These are phyloP conservation scores for Cantharis nigra DNA, from an alignment of 2,888 invertebrate species.

Conservation along the genomic window DNA sequence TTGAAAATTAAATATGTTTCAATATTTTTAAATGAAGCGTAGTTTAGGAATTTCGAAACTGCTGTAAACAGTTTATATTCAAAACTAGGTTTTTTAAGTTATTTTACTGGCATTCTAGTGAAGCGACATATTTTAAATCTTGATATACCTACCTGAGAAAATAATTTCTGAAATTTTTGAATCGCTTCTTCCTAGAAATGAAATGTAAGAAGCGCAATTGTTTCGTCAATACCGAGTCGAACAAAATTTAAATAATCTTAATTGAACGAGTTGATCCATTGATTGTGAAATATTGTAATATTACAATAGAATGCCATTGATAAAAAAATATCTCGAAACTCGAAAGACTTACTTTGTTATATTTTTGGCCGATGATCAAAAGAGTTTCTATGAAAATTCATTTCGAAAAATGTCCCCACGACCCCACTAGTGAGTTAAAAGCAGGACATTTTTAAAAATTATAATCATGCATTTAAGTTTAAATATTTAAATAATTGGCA, in stretches of 20 bases:
- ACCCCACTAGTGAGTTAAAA: not conserved
- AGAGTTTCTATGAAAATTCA: not conserved
- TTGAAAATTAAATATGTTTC: too few relatives aligned
- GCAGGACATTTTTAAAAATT: not conserved
- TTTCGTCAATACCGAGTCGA: not conserved
- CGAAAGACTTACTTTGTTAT: not conserved
- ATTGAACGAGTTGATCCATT: not conserved
- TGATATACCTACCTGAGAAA: too few relatives aligned
- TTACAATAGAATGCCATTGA: not conserved
- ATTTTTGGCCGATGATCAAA: not conserved
- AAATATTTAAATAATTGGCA: not conserved
- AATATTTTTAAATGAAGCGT: too few relatives aligned
- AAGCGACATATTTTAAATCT: too few relatives aligned
- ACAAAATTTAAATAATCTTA: not conserved
- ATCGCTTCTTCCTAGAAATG: too few relatives aligned
- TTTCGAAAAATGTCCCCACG: not conserved
- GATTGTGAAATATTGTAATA: not conserved
- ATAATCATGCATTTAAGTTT: not conserved
- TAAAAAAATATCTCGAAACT: not conserved
- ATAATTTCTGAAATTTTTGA: too few relatives aligned
- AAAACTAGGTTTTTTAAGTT: too few relatives aligned
- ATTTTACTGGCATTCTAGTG: too few relatives aligned
- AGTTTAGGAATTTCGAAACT: too few relatives aligned
- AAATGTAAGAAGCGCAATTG: too few relatives aligned
- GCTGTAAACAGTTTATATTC: too few relatives aligned